Evolutionary conservation across 2,888 invertebrate genomes (phyloP).

Genomic region (Ophion obscuratus): DNA sequence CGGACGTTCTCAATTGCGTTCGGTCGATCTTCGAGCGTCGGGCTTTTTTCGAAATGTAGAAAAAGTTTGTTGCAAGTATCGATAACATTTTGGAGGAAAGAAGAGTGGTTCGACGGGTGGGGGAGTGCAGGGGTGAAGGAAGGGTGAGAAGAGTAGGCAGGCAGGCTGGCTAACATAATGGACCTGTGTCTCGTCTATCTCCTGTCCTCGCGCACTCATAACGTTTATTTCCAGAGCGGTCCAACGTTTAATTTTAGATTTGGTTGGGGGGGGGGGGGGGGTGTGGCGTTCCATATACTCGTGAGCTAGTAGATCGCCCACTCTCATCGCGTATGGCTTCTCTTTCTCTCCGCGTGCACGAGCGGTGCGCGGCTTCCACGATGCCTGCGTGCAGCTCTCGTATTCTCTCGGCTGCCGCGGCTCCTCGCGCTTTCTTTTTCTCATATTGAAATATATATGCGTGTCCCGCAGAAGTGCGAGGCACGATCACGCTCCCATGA

Average conservation of each 20-base stretch:
- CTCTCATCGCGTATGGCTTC: slow-evolving; percentile 68
- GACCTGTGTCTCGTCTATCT: slow-evolving; percentile 78
- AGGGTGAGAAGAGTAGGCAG: slow-evolving; percentile 17
- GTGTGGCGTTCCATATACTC: slow-evolving; percentile 82
- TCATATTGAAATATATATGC: too few species aligned
- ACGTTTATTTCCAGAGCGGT: slow-evolving; percentile 84
- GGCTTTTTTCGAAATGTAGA: too few species aligned
- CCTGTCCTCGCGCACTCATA: slow-evolving; percentile 84
- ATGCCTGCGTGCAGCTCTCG: background rate
- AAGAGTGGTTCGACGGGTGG: background rate
- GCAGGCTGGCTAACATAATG: slow-evolving; percentile 74
- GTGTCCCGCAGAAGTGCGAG: too few species aligned
- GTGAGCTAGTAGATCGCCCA: slow-evolving; percentile 77
- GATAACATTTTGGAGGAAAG: background rate
- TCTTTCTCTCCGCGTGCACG: slow-evolving; percentile 4
- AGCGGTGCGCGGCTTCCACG: slow-evolving; percentile 14
- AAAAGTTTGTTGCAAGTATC: too few species aligned
- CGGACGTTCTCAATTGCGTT: too few species aligned
- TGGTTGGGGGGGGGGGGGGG: slow-evolving; percentile 36
- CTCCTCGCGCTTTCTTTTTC: too few species aligned
- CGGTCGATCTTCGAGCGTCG: too few species aligned
- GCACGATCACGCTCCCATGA: too few species aligned
- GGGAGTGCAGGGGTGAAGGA: background rate
- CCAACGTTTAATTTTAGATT: slow-evolving; percentile 82
- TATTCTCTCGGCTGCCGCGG: slow-evolving; percentile 1